Evolutionary conservation across 2,888 invertebrate species (phyloP).

Genomic region (Cryptosula pallasiana): DNA sequence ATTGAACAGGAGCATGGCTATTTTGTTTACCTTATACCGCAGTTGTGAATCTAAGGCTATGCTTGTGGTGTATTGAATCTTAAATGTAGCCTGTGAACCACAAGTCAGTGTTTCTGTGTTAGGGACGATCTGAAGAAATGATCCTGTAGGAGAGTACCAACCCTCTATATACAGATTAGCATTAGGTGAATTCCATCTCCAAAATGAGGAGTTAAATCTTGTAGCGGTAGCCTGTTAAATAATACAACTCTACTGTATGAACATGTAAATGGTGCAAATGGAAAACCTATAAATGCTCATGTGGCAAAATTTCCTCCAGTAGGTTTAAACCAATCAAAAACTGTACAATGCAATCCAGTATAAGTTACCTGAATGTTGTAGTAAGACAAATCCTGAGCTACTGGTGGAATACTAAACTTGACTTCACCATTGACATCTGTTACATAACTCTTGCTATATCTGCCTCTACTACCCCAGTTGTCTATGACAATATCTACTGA

Average conservation of each 20-base stretch:
- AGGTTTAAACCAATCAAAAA: too few species aligned
- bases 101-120: not conserved
- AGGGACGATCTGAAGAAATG: constrained; percentile 1
- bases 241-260: too few species aligned
- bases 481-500: constrained; percentile 8
- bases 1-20: not conserved
- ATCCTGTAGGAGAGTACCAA: constrained; percentile 3
- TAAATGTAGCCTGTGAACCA: not conserved
- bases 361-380: not conserved
- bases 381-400: not conserved
- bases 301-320: too few species aligned
- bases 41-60: not conserved
- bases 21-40: not conserved
- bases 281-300: too few species aligned
- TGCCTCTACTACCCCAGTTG: not conserved
- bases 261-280: too few species aligned
- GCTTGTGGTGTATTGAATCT: not conserved
- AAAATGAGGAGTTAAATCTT: constrained; percentile 10
- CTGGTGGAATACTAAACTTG: constrained; percentile 26
- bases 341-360: too few species aligned
- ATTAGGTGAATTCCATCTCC: not conserved
- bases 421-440: constrained; percentile 27
- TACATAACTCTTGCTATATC: constrained; percentile 21
- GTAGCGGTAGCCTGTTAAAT: not conserved
- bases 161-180: not conserved